Conservation (phyloP, 2,888 invertebrate genomes). For the Plagiodera versicolora region DNA sequence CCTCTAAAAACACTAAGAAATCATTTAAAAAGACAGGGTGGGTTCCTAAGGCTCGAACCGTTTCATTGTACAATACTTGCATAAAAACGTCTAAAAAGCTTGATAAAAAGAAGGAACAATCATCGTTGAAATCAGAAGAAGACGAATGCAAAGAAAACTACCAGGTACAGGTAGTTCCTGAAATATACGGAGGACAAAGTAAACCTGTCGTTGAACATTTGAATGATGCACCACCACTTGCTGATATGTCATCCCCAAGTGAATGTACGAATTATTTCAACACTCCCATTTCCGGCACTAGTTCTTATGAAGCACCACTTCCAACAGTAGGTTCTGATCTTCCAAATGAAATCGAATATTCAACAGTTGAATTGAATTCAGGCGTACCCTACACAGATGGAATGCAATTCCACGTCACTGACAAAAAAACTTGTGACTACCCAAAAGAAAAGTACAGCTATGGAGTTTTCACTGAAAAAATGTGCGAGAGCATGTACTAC, state of each 20-base stretch:
- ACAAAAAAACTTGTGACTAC: constrained; percentile 44
- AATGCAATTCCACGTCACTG: constrained; percentile 46
- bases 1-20: constrained; percentile 40
- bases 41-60: constrained; percentile 39
- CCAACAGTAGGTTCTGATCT: constrained; percentile 33
- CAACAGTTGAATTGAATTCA: constrained; percentile 47
- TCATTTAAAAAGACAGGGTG: constrained; percentile 40
- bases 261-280: constrained; percentile 41
- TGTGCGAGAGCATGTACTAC: constrained; percentile 53
- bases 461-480: constrained; percentile 44
- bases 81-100: constrained; percentile 33
- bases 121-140: constrained; percentile 29
- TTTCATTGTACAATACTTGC: constrained; percentile 38
- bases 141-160: constrained; percentile 51
- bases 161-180: constrained; percentile 51
- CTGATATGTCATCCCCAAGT: constrained; percentile 27
- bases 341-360: constrained; percentile 48
- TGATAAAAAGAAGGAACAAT: constrained; percentile 18
- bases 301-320: constrained; percentile 36
- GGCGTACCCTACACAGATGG: constrained; percentile 26
- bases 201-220: constrained; percentile 29
- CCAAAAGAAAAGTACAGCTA: constrained; percentile 45
- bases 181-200: constrained; percentile 40
- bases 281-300: constrained; percentile 29
- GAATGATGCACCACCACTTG: constrained; percentile 24